phyloP scores from a whole-genome alignment of 2,797 vertebrate genomes.

The Melanotaenia trifasciata region DNA sequence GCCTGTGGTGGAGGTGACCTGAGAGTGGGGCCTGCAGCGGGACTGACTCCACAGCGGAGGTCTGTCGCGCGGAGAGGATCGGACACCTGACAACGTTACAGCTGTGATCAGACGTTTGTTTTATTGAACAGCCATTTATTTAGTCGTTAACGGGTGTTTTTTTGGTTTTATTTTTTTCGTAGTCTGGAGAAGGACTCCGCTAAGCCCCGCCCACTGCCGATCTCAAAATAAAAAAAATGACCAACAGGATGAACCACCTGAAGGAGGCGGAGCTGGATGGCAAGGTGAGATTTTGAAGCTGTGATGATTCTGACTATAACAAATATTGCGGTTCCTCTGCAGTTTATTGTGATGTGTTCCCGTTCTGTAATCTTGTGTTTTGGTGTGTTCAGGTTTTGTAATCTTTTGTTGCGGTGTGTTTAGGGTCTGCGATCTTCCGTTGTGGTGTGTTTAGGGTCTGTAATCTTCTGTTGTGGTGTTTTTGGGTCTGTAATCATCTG shows the following conservation, averaged over 20 bases:
- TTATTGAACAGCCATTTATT: background rate
- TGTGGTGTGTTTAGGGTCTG: constrained; percentile 39
- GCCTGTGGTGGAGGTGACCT: no score
- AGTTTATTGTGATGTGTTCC: no score
- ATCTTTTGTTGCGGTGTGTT: no score
- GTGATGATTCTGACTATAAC: no score
- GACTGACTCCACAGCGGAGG: no score
- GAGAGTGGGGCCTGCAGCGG: no score
- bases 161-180: background rate
- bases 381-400: constrained; percentile 34
- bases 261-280: constrained; percentile 62
- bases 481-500: background rate
- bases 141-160: background rate
- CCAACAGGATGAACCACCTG: constrained; percentile 56
- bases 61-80: no score
- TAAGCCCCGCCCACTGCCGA: constrained; percentile 11
- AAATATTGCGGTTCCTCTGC: no score
- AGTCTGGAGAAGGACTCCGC: constrained; percentile 30
- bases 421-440: background rate
- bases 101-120: background rate
- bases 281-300: constrained; percentile 53
- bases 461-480: no score
- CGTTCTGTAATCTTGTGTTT: background rate
- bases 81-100: background rate
- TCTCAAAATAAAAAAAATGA: background rate